Conservation (phyloP, 2,888 invertebrate genomes). For the Caenorhabditis sulstoni region DNA sequence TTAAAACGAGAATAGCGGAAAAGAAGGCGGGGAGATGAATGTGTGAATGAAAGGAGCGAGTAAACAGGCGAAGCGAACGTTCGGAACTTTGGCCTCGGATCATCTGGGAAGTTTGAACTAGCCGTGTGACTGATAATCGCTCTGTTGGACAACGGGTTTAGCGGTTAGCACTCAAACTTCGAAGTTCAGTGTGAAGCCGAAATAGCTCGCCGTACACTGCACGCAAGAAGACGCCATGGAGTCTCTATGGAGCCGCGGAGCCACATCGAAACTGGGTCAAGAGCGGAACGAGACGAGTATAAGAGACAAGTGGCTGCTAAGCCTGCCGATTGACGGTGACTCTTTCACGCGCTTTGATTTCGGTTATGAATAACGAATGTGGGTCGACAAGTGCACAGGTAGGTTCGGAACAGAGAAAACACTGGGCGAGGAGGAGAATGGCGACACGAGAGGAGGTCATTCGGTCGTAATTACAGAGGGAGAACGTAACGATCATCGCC, state of each 20-base stretch:
- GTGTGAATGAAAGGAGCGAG: not conserved
- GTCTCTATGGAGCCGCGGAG: too few relatives aligned
- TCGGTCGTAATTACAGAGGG: not conserved
- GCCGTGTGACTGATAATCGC: too few relatives aligned
- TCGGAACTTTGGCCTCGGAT: not conserved
- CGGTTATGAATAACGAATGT: slow-evolving; percentile 27
- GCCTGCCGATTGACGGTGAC: slow-evolving; percentile 26
- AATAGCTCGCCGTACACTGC: too few relatives aligned
- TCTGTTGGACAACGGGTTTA: too few relatives aligned
- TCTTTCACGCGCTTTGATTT: not conserved
- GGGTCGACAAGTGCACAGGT: slow-evolving; percentile 20
- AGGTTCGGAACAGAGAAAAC: not conserved
- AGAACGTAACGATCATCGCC: not conserved
- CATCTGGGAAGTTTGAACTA: too few relatives aligned
- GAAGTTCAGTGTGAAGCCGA: too few relatives aligned
- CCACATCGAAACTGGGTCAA: too few relatives aligned
- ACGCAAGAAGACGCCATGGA: too few relatives aligned
- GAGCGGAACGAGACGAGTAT: not conserved
- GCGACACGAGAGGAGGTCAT: not conserved
- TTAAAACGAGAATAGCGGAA: slow-evolving; percentile 25
- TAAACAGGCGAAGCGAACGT: slow-evolving; percentile 1
- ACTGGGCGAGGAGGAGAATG: not conserved
- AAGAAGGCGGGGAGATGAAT: slow-evolving; percentile 14
- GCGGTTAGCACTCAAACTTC: too few relatives aligned
- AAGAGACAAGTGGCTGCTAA: not conserved